Conservation (phyloP, 2,888 invertebrate species). For the Punctoribates punctum region DNA sequence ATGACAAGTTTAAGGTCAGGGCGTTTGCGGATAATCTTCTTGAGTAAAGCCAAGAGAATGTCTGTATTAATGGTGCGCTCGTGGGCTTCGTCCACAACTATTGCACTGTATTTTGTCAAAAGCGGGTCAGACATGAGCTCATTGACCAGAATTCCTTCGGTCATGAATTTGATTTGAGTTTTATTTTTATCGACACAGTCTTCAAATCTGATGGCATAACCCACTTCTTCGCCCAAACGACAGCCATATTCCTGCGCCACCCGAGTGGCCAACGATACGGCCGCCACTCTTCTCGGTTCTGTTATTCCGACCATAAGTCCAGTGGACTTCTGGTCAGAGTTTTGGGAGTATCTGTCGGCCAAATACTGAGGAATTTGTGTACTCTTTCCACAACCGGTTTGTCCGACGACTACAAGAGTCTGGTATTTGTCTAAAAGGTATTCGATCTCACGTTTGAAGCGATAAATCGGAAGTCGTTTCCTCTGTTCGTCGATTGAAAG, state of each 20-base stretch:
- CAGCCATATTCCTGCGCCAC: constrained; percentile 83
- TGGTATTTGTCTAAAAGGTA: constrained; percentile 86
- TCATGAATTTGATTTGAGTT: constrained; percentile 70
- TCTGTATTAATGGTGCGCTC: constrained; percentile 90
- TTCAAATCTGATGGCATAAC: constrained; percentile 73
- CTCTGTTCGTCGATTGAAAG: constrained; percentile 67
- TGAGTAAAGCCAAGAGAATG: constrained; percentile 84
- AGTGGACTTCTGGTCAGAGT: neutral
- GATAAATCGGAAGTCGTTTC: constrained; percentile 46
- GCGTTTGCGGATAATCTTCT: constrained; percentile 82
- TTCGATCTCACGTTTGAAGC: constrained; percentile 54
- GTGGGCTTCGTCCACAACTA: constrained; percentile 92
- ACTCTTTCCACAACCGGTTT: constrained; percentile 94
- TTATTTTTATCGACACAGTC: constrained; percentile 53
- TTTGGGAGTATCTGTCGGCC: constrained; percentile 66
- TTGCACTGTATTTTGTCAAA: constrained; percentile 76
- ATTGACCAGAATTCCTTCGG: constrained; percentile 87
- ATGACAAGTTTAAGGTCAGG: constrained; percentile 76
- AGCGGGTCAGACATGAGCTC: constrained; percentile 95
- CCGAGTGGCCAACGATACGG: constrained; percentile 77
- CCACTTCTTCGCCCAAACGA: constrained; percentile 70
- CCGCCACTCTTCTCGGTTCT: constrained; percentile 86
- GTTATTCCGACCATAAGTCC: constrained; percentile 71
- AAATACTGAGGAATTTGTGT: constrained; percentile 94
- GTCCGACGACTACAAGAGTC: constrained; percentile 75